Percentiles rank a stretch among this genome's conserved stretches.
These are phyloP conservation scores for Condylura cristata DNA, from an alignment of 2,113 vertebrate genomes.

Conservation along the genomic window DNA sequence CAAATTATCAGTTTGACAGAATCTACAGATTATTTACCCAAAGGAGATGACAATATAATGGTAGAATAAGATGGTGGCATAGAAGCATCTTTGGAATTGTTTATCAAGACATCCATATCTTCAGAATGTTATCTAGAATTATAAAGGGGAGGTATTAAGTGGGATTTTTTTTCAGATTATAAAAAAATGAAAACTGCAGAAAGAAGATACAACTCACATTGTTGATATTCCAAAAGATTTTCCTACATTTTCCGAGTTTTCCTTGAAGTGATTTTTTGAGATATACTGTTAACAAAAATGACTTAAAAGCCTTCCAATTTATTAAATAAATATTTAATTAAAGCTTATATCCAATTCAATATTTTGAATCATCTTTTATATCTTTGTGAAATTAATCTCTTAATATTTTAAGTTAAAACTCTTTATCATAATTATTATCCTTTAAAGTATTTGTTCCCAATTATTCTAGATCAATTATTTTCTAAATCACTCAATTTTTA, in stretches of 20 bases:
- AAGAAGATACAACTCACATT: neutral
- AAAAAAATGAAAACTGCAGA: neutral
- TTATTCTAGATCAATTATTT: neutral
- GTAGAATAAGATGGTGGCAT: neutral
- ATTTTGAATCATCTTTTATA: neutral
- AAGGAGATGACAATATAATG: neutral
- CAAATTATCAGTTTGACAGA: neutral
- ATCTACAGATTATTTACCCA: neutral
- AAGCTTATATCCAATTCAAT: neutral
- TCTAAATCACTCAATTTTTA: neutral
- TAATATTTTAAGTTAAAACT: neutral
- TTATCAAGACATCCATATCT: neutral
- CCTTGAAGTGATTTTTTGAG: neutral
- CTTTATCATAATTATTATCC: neutral
- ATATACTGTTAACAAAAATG: neutral
- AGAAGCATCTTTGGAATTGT: neutral
- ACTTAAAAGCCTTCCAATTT: neutral
- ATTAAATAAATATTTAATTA: neutral
- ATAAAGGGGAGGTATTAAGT: too few species aligned
- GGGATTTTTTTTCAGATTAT: neutral
- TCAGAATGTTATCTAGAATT: neutral
- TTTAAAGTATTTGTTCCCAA: neutral
- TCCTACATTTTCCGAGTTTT: neutral
- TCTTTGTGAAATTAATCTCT: neutral
- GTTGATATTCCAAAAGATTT: neutral